A percentile compares a stretch with the other conserved stretches of the same genome.
Conservation (phyloP, 2,797 vertebrate genomes). For the Ispidina picta region DNA sequence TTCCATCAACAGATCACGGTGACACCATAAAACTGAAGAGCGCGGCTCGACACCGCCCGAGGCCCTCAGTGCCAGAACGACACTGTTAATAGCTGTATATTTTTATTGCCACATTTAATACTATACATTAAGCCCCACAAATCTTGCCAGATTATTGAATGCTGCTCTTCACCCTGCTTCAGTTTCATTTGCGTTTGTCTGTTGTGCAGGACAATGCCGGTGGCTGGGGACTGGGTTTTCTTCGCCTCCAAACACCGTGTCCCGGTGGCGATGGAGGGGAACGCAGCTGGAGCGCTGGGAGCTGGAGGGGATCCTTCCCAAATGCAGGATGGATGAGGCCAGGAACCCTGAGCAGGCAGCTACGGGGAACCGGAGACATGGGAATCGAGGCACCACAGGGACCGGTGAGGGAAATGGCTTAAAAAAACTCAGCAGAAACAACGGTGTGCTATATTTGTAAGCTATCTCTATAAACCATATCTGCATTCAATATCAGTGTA, state of each 20-base stretch:
- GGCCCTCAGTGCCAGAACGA: not conserved
- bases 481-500: constrained; percentile 56
- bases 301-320: not conserved
- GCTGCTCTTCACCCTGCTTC: not conserved
- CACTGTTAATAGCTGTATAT: constrained; percentile 41
- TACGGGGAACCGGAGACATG: accelerated
- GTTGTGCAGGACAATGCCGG: not conserved
- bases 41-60: not conserved
- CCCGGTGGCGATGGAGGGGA: accelerated
- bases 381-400: not conserved
- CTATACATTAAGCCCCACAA: constrained; percentile 32
- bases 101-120: constrained; percentile 54
- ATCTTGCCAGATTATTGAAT: constrained; percentile 25
- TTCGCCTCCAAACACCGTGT: not conserved
- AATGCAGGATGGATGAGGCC: accelerated
- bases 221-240: not conserved
- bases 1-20: constrained; percentile 17
- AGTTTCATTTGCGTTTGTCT: not conserved
- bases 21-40: constrained; percentile 46
- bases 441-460: not conserved
- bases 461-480: constrained; percentile 19
- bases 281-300: accelerated
- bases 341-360: accelerated
- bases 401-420: not conserved
- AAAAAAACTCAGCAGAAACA: not conserved